Evolutionary conservation across 2,113 vertebrate species (phyloP).

Genomic region (Notarius lentiginosus): DNA sequence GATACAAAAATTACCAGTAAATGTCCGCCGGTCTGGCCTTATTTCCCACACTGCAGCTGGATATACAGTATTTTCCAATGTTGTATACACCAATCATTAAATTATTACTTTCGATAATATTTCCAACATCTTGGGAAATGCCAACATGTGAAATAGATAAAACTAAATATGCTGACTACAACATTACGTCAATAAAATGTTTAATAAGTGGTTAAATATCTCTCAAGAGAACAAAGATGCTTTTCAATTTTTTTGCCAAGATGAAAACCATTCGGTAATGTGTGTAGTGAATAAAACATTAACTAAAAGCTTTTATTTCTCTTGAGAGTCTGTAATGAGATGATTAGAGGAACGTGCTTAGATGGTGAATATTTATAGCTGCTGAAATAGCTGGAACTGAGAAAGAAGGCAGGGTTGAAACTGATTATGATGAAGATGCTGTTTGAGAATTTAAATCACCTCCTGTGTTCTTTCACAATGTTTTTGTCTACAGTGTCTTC

Average conservation of each 20-base stretch:
- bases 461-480: background rate
- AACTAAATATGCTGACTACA: background rate
- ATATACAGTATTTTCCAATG: background rate
- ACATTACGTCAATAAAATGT: background rate
- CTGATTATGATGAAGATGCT: background rate
- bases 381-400: background rate
- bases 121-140: background rate
- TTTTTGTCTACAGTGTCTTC: background rate
- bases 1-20: no score
- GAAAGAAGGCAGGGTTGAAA: background rate
- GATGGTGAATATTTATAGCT: background rate
- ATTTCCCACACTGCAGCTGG: background rate
- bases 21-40: no score
- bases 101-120: background rate
- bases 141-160: background rate
- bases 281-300: constrained; percentile 12
- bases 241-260: background rate
- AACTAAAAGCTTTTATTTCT: background rate
- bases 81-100: background rate
- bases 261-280: background rate
- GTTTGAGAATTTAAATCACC: background rate
- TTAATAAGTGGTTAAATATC: background rate
- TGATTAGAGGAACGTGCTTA: background rate
- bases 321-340: background rate
- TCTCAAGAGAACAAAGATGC: background rate